phyloP scores from a whole-genome alignment of 1,140 invertebrate genomes.

The Saccostrea glomerata region DNA sequence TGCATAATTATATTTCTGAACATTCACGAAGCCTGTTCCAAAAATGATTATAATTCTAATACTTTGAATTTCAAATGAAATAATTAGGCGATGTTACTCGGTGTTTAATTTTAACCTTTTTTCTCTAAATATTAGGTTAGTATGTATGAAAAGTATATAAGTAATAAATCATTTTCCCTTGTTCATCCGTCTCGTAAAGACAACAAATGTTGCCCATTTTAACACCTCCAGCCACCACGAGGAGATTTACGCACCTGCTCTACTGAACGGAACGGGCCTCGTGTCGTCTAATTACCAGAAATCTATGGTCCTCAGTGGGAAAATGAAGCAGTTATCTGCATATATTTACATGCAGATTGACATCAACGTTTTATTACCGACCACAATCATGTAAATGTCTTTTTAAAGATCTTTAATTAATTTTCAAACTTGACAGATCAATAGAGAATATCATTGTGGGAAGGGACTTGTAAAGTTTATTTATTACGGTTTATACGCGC shows the following conservation, averaged over 20 bases:
- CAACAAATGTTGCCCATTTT: neutral
- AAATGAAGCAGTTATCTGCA: neutral
- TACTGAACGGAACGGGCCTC: neutral
- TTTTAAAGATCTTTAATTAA: neutral
- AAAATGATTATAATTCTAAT: no score
- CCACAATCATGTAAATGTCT: neutral
- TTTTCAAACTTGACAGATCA: conserved; percentile 1
- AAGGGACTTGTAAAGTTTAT: neutral
- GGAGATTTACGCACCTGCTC: neutral
- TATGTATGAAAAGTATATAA: neutral
- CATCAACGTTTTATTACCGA: neutral
- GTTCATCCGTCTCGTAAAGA: neutral
- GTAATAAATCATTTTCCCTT: neutral
- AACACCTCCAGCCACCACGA: neutral
- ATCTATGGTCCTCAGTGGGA: neutral
- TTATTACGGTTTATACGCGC: neutral
- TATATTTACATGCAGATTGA: neutral
- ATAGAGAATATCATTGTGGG: neutral
- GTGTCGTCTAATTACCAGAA: conserved; percentile 8
- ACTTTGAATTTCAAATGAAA: no score
- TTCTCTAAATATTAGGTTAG: no score
- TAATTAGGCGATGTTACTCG: no score
- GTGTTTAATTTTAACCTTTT: no score
- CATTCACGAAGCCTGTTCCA: no score
- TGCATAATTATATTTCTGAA: no score